Base-by-base conservation (phyloP, 2,888 invertebrate genomes). In the Pelosia muscerda region DNA sequence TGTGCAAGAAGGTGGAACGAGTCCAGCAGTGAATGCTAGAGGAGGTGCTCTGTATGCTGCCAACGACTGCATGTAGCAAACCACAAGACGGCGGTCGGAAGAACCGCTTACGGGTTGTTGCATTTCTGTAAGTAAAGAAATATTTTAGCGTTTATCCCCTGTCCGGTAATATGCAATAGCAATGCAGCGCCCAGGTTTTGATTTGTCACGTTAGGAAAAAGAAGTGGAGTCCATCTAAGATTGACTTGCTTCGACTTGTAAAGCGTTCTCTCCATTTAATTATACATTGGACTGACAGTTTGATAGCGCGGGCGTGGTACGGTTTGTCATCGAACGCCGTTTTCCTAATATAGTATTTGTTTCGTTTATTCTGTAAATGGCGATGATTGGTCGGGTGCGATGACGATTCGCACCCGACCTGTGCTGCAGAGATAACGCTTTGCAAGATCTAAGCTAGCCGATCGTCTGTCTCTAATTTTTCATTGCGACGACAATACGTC, bases 41-140 rank as follows among this genome's bases (percentile, higher is more conserved):
- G 97, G 97, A 38, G 96, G 96, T 57, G 95, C 95, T 61, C 97
- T 94, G 86, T 97, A 96, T 4, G 95, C 95, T 4, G 97, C 96
- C 92, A 95, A 95, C 0, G 96, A 96, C 83, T 97, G 96, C 73
- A 97, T 90, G 85, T 97, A 97, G 84, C 97, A 97, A 0, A 97
- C 95, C 42, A 97, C 95, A 57, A 95, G 80, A 9, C 94, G 92
- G 23, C 87, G 85, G 11, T 87, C 73, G 11, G 84, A 77, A 3
- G 86, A 76, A 0, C 84, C 86, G 11, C 85, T 84, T 6, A 87
- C 81, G 0, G 92, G 90, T 74, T 94, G 94, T 73, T 92, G 93
- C 92, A 93, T 92, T 76, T 89, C 94, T 92, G 25, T 22, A 25
- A 63, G 0, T 2, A 58, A 49, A 57, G 56, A 42, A 25, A 19